Percentiles rank a stretch among this genome's conserved stretches.
phyloP scores from a whole-genome alignment of 1,140 invertebrate genomes.

The Drosophila quadrilineata region DNA sequence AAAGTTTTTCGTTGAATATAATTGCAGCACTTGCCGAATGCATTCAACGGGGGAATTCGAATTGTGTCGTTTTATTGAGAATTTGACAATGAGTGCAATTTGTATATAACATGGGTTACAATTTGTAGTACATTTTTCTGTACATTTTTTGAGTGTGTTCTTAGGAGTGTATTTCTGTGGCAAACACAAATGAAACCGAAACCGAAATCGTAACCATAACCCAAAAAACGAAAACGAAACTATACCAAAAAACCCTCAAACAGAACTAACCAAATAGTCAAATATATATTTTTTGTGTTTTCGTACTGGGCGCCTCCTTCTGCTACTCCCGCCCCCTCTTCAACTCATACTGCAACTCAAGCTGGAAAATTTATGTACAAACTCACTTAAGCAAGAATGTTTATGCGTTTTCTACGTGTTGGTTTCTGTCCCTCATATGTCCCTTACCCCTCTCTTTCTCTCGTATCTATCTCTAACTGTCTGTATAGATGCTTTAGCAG shows the following conservation, averaged over 20 bases:
- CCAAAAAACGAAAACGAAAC: slow-evolving; percentile 23
- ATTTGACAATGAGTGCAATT: no score
- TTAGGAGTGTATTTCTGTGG: slow-evolving; percentile 32
- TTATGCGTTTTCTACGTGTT: slow-evolving; percentile 78
- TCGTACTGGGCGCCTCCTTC: slow-evolving; percentile 2
- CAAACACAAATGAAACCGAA: slow-evolving; percentile 44
- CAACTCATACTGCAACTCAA: slow-evolving; percentile 54
- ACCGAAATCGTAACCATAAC: no score
- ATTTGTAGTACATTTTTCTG: not conserved
- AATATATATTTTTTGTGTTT: slow-evolving; percentile 47
- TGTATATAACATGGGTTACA: not conserved
- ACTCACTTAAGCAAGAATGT: slow-evolving; percentile 79
- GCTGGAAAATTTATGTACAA: slow-evolving; percentile 74
- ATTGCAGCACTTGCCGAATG: slow-evolving; percentile 16
- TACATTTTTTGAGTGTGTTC: not conserved
- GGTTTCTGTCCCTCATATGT: slow-evolving; percentile 65
- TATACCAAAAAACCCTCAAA: no score
- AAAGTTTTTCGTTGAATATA: slow-evolving; percentile 24
- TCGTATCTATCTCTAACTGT: slow-evolving; percentile 11
- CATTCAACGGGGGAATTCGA: no score
- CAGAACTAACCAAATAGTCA: slow-evolving; percentile 27
- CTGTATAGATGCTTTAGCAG: slow-evolving; percentile 9
- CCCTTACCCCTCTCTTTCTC: slow-evolving; percentile 1
- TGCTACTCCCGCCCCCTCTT: not conserved
- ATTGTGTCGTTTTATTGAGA: no score